Percentiles rank a stretch among this genome's conserved stretches.
Conservation (phyloP, 2,113 vertebrate genomes). For the Semnornis frantzii region DNA sequence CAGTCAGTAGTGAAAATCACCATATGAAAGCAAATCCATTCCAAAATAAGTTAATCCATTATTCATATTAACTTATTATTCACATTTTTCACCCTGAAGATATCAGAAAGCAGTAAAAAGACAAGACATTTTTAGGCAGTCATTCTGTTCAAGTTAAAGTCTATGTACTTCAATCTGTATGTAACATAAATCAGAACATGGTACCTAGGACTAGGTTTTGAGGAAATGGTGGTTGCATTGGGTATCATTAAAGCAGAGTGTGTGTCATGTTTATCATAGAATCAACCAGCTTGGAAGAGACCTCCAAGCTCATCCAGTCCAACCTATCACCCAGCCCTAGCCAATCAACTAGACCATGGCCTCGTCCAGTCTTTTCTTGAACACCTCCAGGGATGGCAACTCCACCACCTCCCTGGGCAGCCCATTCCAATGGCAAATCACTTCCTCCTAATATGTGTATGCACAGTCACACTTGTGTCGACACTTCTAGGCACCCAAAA, state of each 20-base stretch:
- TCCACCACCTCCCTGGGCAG: too few species aligned
- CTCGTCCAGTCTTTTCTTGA: too few species aligned
- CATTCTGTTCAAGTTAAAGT: not conserved
- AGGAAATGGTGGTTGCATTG: not conserved
- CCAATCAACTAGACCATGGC: too few species aligned
- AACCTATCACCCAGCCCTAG: too few species aligned
- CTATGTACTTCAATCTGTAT: fast-evolving
- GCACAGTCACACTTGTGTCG: not conserved
- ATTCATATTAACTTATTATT: not conserved
- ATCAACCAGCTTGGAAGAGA: too few species aligned
- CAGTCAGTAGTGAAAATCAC: not conserved
- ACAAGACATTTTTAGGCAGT: not conserved
- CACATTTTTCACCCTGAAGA: not conserved
- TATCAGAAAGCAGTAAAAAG: not conserved
- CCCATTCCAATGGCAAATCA: too few species aligned
- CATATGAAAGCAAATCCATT: not conserved
- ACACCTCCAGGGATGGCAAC: too few species aligned
- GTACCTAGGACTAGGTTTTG: not conserved
- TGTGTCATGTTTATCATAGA: not conserved
- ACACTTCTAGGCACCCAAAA: not conserved
- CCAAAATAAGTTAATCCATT: not conserved
- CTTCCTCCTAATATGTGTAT: not conserved
- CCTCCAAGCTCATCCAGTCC: too few species aligned
- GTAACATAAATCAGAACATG: not conserved
- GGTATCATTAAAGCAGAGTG: not conserved